Evolutionary conservation across 1,140 invertebrate species (phyloP).

Genomic region (Diplogasteroides magnus): DNA sequence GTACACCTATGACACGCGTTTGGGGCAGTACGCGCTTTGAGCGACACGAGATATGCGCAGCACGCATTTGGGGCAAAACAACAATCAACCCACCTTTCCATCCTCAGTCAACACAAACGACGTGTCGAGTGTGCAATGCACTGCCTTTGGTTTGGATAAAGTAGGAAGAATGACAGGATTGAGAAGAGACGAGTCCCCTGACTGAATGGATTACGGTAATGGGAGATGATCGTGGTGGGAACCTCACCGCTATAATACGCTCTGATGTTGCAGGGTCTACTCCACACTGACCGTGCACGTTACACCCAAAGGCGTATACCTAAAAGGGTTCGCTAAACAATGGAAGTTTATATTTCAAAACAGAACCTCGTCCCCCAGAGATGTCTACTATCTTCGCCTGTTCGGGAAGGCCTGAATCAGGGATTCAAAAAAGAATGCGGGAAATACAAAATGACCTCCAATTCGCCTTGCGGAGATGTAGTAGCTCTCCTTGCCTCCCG

Average conservation of each 20-base stretch:
- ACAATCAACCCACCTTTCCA: conserved; percentile 27
- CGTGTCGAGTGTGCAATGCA: conserved; percentile 47
- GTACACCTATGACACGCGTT: too few relatives aligned
- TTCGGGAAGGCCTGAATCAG: not conserved
- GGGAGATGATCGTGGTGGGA: conserved; percentile 26
- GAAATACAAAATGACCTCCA: not conserved
- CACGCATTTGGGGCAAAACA: not conserved
- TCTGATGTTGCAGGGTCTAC: conserved; percentile 20
- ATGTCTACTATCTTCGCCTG: conserved; percentile 33
- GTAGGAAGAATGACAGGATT: conserved; percentile 12
- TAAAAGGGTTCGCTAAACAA: too few relatives aligned
- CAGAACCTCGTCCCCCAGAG: conserved; percentile 37
- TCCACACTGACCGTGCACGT: conserved; percentile 50
- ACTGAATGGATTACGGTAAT: conserved; percentile 4
- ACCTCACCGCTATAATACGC: too few relatives aligned
- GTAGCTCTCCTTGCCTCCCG: conserved; percentile 15
- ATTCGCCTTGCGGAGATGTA: conserved; percentile 22
- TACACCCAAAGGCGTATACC: conserved; percentile 45
- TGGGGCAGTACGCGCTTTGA: too few relatives aligned
- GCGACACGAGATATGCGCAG: too few relatives aligned
- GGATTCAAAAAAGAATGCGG: not conserved
- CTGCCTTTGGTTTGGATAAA: conserved; percentile 20
- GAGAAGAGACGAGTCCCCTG: conserved; percentile 6
- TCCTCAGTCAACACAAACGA: conserved; percentile 40
- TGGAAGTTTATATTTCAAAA: too few relatives aligned